Evolutionary conservation across 2,888 invertebrate species (phyloP).

Genomic region (Actias luna): DNA sequence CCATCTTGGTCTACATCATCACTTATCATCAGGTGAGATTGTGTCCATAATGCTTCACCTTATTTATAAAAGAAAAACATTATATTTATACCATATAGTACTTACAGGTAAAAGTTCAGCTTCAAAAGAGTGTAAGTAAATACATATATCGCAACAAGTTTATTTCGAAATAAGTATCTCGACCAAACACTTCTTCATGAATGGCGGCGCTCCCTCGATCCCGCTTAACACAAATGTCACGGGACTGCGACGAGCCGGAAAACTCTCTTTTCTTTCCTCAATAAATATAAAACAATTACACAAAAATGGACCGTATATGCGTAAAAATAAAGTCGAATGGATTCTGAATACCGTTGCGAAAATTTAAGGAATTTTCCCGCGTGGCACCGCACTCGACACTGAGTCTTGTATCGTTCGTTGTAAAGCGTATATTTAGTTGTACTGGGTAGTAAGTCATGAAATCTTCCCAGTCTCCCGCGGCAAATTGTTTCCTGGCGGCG

Average conservation of each 20-base stretch:
- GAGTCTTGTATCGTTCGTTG: conserved; percentile 39
- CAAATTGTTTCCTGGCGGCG: conserved; percentile 81
- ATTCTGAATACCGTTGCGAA: conserved; percentile 34
- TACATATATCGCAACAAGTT: conserved; percentile 24
- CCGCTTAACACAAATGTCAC: conserved; percentile 81
- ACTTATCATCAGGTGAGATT: too few relatives aligned
- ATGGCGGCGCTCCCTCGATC: conserved; percentile 71
- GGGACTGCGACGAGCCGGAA: conserved; percentile 76
- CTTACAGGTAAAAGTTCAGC: background rate
- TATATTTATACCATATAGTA: background rate
- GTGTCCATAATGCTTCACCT: too few relatives aligned
- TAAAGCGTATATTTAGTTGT: conserved; percentile 45
- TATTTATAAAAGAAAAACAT: too few relatives aligned
- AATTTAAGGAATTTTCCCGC: conserved; percentile 77
- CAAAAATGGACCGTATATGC: conserved; percentile 45
- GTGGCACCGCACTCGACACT: conserved; percentile 42
- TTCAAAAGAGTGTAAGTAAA: background rate
- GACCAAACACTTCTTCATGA: conserved; percentile 68
- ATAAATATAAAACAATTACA: conserved; percentile 50
- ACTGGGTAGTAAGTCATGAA: conserved; percentile 58
- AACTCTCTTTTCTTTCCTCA: conserved; percentile 81
- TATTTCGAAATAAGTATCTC: conserved; percentile 65
- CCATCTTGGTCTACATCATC: too few relatives aligned
- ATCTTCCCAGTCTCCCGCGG: conserved; percentile 79
- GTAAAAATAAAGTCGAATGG: conserved; percentile 41